Conservation (phyloP, 2,888 invertebrate species). For the Elmis aenea region DNA sequence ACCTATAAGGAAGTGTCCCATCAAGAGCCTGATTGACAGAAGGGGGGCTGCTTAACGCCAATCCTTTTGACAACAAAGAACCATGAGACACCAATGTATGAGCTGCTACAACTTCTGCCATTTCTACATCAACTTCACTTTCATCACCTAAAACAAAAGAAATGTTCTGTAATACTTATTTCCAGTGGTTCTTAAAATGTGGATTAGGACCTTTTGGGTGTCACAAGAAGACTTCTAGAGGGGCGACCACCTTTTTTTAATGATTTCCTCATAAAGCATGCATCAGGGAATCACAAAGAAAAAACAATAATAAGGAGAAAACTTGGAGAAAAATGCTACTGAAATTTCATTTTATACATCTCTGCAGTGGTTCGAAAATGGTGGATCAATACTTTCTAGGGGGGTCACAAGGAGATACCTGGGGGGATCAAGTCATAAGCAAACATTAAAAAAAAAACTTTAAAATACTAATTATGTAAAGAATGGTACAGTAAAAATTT, state of each 20-base stretch:
- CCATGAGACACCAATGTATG: slow-evolving; percentile 58
- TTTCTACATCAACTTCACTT: slow-evolving; percentile 65
- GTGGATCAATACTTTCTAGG: no score
- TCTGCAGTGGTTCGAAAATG: no score
- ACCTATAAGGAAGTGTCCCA: slow-evolving; percentile 80
- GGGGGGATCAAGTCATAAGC: no score
- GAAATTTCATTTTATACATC: no score
- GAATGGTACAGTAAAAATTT: no score
- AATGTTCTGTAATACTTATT: background rate
- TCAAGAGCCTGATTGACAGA: slow-evolving; percentile 87
- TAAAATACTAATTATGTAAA: no score
- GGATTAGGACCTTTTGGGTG: background rate
- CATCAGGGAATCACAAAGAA: no score
- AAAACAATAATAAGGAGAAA: no score
- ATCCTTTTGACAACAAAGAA: slow-evolving; percentile 77
- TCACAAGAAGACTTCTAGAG: background rate
- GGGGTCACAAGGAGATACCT: no score
- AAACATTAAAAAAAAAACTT: no score
- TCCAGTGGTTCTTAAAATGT: background rate
- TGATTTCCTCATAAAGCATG: no score
- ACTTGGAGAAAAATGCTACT: no score
- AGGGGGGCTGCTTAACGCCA: slow-evolving; percentile 81
- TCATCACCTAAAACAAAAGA: slow-evolving; percentile 50
- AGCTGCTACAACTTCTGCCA: slow-evolving; percentile 64
- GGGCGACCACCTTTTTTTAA: background rate